Conservation (phyloP, 2,113 vertebrate species). For the Apaloderma vittatum region DNA sequence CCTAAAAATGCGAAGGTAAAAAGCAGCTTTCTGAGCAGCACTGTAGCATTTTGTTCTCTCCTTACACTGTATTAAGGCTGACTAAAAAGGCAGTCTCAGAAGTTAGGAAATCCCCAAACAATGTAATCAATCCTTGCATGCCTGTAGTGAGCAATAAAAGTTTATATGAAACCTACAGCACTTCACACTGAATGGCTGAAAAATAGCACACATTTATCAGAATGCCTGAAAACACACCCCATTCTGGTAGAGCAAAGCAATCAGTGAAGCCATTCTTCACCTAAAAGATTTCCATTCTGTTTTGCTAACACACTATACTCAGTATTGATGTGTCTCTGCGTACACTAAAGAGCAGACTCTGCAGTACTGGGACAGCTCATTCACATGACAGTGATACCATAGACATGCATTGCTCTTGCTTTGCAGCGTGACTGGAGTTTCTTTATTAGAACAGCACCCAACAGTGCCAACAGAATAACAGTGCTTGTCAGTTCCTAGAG, state of each 20-base stretch:
- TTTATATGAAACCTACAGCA: constrained; percentile 62
- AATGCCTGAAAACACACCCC: constrained; percentile 65
- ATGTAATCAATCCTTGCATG: constrained; percentile 64
- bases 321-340: constrained; percentile 40
- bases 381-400: background rate
- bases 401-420: background rate
- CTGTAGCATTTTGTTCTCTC: background rate
- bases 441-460: constrained; percentile 30
- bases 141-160: constrained; percentile 68
- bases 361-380: constrained; percentile 30
- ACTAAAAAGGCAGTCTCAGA: constrained; percentile 32
- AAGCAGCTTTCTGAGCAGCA: background rate
- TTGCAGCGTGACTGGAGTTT: background rate
- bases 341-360: background rate
- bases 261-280: constrained; percentile 69
- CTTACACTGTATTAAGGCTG: background rate
- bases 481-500: background rate
- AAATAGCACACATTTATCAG: constrained; percentile 72
- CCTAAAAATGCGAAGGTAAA: background rate
- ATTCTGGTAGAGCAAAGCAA: constrained; percentile 65
- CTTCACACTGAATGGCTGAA: constrained; percentile 68
- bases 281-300: constrained; percentile 67
- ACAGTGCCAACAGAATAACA: background rate
- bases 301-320: constrained; percentile 58
- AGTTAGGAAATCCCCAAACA: constrained; percentile 67